Base-by-base conservation (phyloP, 2,113 vertebrate species). In the Axis porcinus region DNA sequence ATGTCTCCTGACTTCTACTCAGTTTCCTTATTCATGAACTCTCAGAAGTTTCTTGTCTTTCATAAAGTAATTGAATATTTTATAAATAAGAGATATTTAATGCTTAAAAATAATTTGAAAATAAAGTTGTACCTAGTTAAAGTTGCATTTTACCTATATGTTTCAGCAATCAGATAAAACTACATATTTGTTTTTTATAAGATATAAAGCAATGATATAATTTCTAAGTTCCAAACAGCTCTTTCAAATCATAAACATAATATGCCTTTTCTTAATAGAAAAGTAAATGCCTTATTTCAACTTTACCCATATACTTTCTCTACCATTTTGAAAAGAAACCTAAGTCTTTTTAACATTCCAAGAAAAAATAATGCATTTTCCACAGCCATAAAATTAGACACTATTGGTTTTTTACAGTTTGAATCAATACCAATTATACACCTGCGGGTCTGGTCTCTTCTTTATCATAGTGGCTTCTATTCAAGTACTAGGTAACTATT, bases 401-500 rank as follows among this genome's bases (percentile, higher is more conserved):
- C 17, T 57, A 93, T 9, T 40, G 23, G n/a, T 88, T 96, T 94
- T 28, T 91, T 52, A 64, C 64, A 96, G 7, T 87, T 81, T 27
- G 11, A 94, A 91, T 97, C 90, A 94, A 95, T 97, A 78, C 11
- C 76, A 96, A 91, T 95, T 97, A 89, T 30, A 89, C 15, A 81
- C 36, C 25, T 67, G 7, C 14, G 23, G 30, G 86, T 33, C 55
- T 95, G n/a, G 86, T 33, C 50, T 95, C 57, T 79, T 45, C 50
- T 83, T 50, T 52, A 96, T 54, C 30, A 50, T 25, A 94, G 43
- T 84, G n/a, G n/a, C 64, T 88, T 89, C 57, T 62, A 45, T 60
- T 52, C 54, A 94, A 60, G 33, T 13, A 88, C 25, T 28, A 52
- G 54, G 19, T 28, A 76, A 87, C 6, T 13, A 36, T 47, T 84